Evolutionary conservation across 1,140 invertebrate genomes (phyloP).

Genomic region (Drosophila murphyi): DNA sequence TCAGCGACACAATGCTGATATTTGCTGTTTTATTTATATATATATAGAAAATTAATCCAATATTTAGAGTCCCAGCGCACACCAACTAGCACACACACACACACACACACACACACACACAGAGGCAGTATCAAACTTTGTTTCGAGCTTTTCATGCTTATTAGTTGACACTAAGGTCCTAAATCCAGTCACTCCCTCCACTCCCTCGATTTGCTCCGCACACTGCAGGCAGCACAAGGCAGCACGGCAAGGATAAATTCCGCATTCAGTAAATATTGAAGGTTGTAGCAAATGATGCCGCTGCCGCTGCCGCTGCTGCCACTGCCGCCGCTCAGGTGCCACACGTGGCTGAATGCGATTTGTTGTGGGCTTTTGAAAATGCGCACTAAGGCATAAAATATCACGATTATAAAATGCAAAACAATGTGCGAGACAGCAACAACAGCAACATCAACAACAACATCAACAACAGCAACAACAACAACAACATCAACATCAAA

Average conservation of each 20-base stretch:
- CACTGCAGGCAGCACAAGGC: constrained; percentile 1
- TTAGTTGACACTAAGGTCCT: constrained; percentile 32
- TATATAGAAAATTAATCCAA: background rate
- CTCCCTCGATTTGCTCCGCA: constrained; percentile 5
- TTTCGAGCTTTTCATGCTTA: constrained; percentile 29
- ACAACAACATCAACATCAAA: too few species aligned
- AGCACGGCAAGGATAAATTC: constrained; percentile 37
- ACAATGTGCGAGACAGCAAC: constrained; percentile 19
- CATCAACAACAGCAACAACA: background rate
- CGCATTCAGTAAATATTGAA: constrained; percentile 40
- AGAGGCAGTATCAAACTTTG: constrained; percentile 7
- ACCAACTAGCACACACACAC: constrained; percentile 24
- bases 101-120: background rate
- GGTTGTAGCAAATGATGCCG: constrained; percentile 14
- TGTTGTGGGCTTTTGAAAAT: constrained; percentile 25
- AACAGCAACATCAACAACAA: constrained; percentile 19
- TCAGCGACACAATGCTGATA: background rate
- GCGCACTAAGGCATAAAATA: constrained; percentile 56
- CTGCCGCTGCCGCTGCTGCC: background rate
- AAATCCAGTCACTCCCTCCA: constrained; percentile 31
- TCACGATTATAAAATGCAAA: constrained; percentile 55
- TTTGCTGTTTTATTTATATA: background rate
- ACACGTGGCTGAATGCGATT: constrained; percentile 32
- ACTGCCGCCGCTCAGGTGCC: constrained; percentile 33
- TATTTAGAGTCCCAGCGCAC: constrained; percentile 2